These are phyloP conservation scores for Agrenia bidenticulata DNA, from an alignment of 2,888 invertebrate genomes.

Conservation along the genomic window DNA sequence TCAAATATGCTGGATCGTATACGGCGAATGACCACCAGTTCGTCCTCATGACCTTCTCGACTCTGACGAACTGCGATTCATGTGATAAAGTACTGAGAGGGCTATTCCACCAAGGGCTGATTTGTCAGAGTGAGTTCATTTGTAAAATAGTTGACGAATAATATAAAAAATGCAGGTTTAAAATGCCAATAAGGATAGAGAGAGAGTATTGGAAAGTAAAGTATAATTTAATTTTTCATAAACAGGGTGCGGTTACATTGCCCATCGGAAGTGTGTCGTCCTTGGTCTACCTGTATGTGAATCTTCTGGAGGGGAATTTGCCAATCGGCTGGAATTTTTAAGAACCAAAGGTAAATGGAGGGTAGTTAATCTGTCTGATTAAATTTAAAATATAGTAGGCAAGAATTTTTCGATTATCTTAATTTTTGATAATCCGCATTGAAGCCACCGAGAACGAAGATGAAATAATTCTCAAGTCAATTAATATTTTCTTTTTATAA, in stretches of 20 bases:
- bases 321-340: conserved; percentile 28
- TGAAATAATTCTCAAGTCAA: too few relatives aligned
- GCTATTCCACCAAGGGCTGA: conserved; percentile 69
- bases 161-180: conserved; percentile 9
- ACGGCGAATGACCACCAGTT: conserved; percentile 59
- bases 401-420: too few relatives aligned
- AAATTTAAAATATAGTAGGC: too few relatives aligned
- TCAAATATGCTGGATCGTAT: background rate
- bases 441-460: too few relatives aligned
- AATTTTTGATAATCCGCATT: too few relatives aligned
- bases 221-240: conserved; percentile 33
- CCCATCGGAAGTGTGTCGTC: conserved; percentile 69
- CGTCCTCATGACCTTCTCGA: conserved; percentile 67
- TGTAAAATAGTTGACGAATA: conserved; percentile 9
- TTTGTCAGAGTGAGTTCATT: conserved; percentile 64
- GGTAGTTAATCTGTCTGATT: too few relatives aligned
- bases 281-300: conserved; percentile 64
- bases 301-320: background rate
- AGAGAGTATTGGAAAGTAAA: too few relatives aligned
- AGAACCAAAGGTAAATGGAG: conserved; percentile 37
- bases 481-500: background rate
- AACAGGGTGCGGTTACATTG: conserved; percentile 68
- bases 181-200: too few relatives aligned
- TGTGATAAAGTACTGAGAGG: conserved; percentile 72
- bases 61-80: conserved; percentile 69